Percentiles rank a stretch among this genome's conserved stretches.
Conservation (phyloP, 2,113 vertebrate genomes). For the Sterna hirundo region DNA sequence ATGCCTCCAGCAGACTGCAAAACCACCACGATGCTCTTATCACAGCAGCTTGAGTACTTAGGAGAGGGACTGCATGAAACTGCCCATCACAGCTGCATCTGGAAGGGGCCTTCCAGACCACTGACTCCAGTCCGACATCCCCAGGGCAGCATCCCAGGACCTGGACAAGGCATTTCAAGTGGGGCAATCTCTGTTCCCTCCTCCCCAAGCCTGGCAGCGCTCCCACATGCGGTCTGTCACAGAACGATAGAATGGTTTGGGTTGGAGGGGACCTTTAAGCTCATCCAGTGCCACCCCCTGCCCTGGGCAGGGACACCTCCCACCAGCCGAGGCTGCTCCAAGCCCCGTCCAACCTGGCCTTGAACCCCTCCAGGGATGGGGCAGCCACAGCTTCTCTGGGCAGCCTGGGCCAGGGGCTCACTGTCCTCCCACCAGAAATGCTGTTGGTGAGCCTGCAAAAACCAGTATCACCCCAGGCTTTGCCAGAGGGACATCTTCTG, state of each 20-base stretch:
- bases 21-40: not conserved
- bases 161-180: not conserved
- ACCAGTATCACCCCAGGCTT: not conserved
- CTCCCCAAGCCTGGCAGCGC: not conserved
- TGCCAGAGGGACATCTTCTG: not conserved
- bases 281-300: not conserved
- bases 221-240: not conserved
- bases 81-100: not conserved
- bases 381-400: not conserved
- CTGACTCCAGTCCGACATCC: fast-evolving
- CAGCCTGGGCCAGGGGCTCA: not conserved
- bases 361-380: not conserved
- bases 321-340: not conserved
- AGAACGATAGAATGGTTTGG: not conserved
- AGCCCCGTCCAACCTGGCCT: not conserved
- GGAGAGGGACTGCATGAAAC: not conserved
- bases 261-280: not conserved
- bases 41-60: not conserved
- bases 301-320: not conserved
- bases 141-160: not conserved
- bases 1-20: not conserved
- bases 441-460: not conserved
- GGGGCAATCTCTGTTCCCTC: fast-evolving
- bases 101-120: not conserved
- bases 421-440: not conserved